Evolutionary conservation across 2,797 vertebrate genomes (phyloP).

Genomic region (Erpetoichthys calabaricus): DNA sequence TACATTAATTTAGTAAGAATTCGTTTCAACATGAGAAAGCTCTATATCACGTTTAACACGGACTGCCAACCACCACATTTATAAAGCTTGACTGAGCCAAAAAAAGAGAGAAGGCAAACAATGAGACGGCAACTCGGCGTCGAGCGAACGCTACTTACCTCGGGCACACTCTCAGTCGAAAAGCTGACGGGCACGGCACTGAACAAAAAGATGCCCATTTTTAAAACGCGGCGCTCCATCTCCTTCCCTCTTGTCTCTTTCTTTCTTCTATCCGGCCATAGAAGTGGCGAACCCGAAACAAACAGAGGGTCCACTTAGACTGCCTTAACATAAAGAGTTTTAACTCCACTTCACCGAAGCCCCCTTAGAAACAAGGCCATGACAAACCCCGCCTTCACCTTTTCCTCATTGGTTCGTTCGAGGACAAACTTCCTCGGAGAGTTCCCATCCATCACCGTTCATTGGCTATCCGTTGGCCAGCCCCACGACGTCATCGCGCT

Average conservation of each 20-base stretch:
- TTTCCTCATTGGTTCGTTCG: constrained; percentile 26
- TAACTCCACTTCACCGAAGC: constrained; percentile 2
- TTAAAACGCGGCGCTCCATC: constrained; percentile 24
- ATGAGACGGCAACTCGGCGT: too few relatives aligned
- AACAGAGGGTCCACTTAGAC: too few relatives aligned
- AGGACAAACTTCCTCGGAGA: constrained; percentile 19
- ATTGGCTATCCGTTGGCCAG: constrained; percentile 35
- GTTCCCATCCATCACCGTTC: constrained; percentile 24
- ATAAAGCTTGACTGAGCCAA: too few relatives aligned
- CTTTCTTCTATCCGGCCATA: constrained; percentile 1
- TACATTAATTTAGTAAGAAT: too few relatives aligned
- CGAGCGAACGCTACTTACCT: constrained; percentile 37
- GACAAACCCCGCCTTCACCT: constrained; percentile 34
- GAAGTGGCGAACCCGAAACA: too few relatives aligned
- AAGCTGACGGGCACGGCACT: constrained; percentile 42
- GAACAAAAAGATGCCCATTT: constrained; percentile 57
- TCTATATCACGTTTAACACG: too few relatives aligned
- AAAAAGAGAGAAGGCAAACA: too few relatives aligned
- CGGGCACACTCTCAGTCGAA: constrained; percentile 33
- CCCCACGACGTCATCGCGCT: constrained; percentile 23
- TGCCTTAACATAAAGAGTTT: constrained; percentile 4
- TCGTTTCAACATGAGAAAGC: too few relatives aligned
- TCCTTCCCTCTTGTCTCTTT: constrained; percentile 34
- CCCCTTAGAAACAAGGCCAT: constrained; percentile 28
- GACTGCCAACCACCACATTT: too few relatives aligned